Base-by-base conservation (phyloP, 2,113 vertebrate genomes). In the Zosterops borbonicus region DNA sequence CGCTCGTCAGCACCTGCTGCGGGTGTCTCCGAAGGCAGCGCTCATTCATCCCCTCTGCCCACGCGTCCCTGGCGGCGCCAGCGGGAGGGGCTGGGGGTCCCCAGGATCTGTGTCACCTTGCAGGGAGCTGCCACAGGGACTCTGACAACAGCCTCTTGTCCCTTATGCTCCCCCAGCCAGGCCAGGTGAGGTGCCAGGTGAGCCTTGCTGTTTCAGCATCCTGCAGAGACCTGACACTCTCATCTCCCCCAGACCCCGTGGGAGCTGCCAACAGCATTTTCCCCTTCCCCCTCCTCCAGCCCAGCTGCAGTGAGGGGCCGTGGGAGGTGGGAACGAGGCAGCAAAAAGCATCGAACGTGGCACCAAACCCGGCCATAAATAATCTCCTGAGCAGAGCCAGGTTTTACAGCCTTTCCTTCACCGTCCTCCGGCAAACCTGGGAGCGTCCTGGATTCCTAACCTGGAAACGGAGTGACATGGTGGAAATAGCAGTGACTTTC, bases 311-410 rank as follows among this genome's bases (percentile, higher is more conserved):
- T 23, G 1, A 6, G 10, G 79, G 90, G 87, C 91, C 3, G 90
- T 95, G 94, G 92, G 91, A 95, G 89, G 94, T 89, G 89, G 89
- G 58, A 95, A 96, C 10, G 5, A 93, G 88, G 88, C 86, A 93
- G 89, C 46, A 9, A 92, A 95, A 94, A 94, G 84, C 88, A 90
- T 59, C 3, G 2, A 96, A 83, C 2, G 6, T 42, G 87, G 91
- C 80, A 86, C 68, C 28, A 10, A 95, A 80, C 70, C 53, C 13
- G 0, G 50, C 93, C 95, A 95, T 85, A 96, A 95, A 94, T 94
- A 96, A 90, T 47, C 94, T 60, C 74, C 79, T 3, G 31, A 52
- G 68, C 33, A 3, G 31, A 58, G 79, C 80, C 93, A 75, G 90
- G 86, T 85, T 92, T 95, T 77, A 29, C 70, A 86, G 88, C 83